Percentiles rank a stretch among this genome's conserved stretches.
These are phyloP conservation scores for Chrysotoxum bicinctum DNA, from an alignment of 2,888 invertebrate species.

Conservation along the genomic window DNA sequence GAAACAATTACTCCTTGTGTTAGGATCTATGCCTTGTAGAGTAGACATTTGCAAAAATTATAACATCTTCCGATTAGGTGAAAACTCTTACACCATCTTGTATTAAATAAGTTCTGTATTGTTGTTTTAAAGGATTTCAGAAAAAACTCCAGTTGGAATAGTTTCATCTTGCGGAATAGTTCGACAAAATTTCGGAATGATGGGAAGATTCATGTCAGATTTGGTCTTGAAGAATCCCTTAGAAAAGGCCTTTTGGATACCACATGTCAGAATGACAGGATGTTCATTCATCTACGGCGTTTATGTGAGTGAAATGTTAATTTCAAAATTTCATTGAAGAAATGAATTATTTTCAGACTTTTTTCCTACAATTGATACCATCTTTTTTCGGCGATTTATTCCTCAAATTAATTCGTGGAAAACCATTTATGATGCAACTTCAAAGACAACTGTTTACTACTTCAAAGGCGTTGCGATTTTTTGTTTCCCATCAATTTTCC, in stretches of 20 bases:
- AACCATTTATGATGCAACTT: constrained; percentile 75
- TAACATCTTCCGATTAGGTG: too few species aligned
- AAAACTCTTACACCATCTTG: too few species aligned
- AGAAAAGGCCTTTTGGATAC: constrained; percentile 49
- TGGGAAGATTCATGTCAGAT: background rate
- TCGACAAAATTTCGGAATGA: background rate
- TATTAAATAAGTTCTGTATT: too few species aligned
- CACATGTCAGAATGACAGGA: constrained; percentile 25
- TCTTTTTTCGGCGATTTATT: constrained; percentile 74
- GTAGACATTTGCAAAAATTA: too few species aligned
- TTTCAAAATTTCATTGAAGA: background rate
- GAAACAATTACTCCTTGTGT: too few species aligned
- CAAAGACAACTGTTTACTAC: constrained; percentile 74
- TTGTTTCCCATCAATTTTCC: constrained; percentile 75
- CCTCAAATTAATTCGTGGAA: constrained; percentile 72
- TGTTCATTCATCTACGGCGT: background rate
- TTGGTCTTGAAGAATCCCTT: background rate
- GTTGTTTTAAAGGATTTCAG: constrained; percentile 20
- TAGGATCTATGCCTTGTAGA: too few species aligned
- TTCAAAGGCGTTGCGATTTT: constrained; percentile 76
- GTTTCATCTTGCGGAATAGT: background rate
- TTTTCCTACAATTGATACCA: constrained; percentile 76
- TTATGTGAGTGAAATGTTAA: constrained; percentile 15
- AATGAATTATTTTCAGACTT: constrained; percentile 17
- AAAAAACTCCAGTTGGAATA: constrained; percentile 34